Conservation (phyloP, 2,888 invertebrate species). For the Silvanus unidentatus region DNA sequence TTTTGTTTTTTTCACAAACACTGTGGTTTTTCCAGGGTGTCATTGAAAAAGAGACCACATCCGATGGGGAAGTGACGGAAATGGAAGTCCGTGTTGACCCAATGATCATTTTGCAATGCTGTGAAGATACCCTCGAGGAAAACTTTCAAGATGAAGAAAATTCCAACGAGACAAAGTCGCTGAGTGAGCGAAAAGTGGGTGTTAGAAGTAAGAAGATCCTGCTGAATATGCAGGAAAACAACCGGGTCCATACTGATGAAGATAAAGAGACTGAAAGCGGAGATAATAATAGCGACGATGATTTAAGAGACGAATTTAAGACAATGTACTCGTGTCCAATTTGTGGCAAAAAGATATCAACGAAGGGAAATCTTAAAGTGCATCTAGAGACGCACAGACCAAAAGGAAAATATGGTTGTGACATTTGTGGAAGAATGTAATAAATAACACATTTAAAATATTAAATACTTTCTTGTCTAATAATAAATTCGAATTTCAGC, state of each 20-base stretch:
- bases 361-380: conserved; percentile 57
- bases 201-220: conserved; percentile 24
- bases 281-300: conserved; percentile 11
- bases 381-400: conserved; percentile 60
- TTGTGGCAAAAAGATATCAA: conserved; percentile 57
- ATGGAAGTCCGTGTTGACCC: conserved; percentile 67
- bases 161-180: conserved; percentile 3
- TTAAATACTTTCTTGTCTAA: not conserved
- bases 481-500: conserved; percentile 49
- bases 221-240: conserved; percentile 17
- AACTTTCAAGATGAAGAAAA: conserved; percentile 38
- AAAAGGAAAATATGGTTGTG: conserved; percentile 58
- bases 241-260: conserved; percentile 6
- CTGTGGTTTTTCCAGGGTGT: conserved; percentile 26
- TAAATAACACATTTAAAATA: not conserved
- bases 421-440: conserved; percentile 63
- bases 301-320: conserved; percentile 19
- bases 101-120: conserved; percentile 59
- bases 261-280: conserved; percentile 15
- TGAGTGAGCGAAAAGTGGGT: conserved; percentile 10
- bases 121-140: conserved; percentile 45
- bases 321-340: conserved; percentile 50
- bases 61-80: conserved; percentile 47
- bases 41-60: conserved; percentile 29
- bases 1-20: conserved; percentile 9